A percentile compares a stretch with the other conserved stretches of the same genome.
phyloP scores from a whole-genome alignment of 1,140 invertebrate genomes.

The Brachionus paranguensis region DNA sequence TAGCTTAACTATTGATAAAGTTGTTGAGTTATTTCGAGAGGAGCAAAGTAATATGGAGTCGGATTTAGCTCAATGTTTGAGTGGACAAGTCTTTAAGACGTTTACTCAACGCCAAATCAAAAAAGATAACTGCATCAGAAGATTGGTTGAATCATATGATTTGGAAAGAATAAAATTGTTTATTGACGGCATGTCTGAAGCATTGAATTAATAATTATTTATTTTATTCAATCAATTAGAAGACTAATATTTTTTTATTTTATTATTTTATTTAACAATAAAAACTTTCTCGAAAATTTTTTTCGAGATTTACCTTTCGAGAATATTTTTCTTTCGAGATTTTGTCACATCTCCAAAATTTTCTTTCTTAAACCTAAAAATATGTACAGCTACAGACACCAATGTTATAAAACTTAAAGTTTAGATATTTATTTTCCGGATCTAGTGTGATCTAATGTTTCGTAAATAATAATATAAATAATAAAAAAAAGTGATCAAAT shows the following conservation, averaged over 20 bases:
- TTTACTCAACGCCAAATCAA: neutral
- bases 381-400: too few relatives aligned
- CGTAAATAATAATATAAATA: too few relatives aligned
- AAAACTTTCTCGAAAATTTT: neutral
- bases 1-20: neutral
- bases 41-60: conserved; percentile 11
- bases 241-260: neutral
- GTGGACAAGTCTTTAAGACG: neutral
- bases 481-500: too few relatives aligned
- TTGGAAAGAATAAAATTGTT: neutral
- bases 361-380: too few relatives aligned
- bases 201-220: neutral
- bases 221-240: neutral
- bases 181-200: neutral
- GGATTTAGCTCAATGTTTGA: neutral
- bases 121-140: neutral
- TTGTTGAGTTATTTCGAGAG: neutral
- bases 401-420: too few relatives aligned
- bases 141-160: neutral
- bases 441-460: too few relatives aligned
- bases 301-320: neutral
- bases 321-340: neutral
- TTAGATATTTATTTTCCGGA: too few relatives aligned
- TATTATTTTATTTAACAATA: neutral
- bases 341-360: neutral